Conservation (phyloP, 2,797 vertebrate genomes). For the Pseudochirops cupreus region DNA sequence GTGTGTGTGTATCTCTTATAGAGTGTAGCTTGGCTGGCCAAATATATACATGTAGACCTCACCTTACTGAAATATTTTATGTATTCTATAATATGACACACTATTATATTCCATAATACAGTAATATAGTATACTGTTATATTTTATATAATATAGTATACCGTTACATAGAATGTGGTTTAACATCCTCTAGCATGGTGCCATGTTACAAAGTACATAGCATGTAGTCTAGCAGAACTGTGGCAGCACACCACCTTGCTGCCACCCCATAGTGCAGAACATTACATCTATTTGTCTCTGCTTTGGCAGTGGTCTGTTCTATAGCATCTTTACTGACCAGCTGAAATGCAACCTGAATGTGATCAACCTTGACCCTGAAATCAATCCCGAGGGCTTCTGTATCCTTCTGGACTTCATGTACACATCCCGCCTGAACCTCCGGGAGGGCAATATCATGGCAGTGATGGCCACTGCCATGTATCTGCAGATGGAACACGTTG, state of each 20-base stretch:
- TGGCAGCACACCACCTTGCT: neutral
- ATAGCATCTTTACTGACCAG: slow-evolving; percentile 96
- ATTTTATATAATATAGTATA: too few species aligned
- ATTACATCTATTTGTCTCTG: neutral
- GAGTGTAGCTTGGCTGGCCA: too few species aligned
- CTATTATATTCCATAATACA: too few species aligned
- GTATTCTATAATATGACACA: too few species aligned
- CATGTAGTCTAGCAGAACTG: too few species aligned
- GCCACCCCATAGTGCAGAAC: neutral
- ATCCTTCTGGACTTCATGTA: slow-evolving; percentile 99
- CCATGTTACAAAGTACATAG: too few species aligned
- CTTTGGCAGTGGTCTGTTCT: slow-evolving; percentile 94
- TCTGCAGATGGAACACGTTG: slow-evolving; percentile 98
- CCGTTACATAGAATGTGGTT: too few species aligned
- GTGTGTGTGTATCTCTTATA: too few species aligned
- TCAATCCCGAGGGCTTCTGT: slow-evolving; percentile 94
- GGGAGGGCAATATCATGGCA: slow-evolving; percentile 91
- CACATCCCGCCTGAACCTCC: slow-evolving; percentile 94
- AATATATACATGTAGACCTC: too few species aligned
- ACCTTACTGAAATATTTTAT: too few species aligned
- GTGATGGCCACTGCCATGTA: slow-evolving; percentile 96
- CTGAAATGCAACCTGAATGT: slow-evolving; percentile 92
- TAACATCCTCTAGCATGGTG: fast-evolving
- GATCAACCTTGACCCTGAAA: slow-evolving; percentile 94
- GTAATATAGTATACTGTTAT: too few species aligned